Percentiles rank a stretch among this genome's conserved stretches.
These are phyloP conservation scores for Geodia barretti DNA, from an alignment of 37 sponge, comb jelly and placozoan genomes.

Conservation along the genomic window DNA sequence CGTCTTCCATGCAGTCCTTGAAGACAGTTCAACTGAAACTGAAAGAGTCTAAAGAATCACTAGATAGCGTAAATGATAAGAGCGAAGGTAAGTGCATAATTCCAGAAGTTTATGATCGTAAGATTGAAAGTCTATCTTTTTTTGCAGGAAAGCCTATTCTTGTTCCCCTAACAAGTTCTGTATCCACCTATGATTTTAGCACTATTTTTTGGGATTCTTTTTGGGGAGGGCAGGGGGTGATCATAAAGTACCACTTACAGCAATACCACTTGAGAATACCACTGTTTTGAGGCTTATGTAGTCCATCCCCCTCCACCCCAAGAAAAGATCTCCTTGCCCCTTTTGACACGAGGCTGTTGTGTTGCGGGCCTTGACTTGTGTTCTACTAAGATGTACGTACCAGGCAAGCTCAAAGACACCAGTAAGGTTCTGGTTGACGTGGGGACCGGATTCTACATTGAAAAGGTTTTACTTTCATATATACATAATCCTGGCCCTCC, in stretches of 20 bases:
- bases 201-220: too few relatives aligned
- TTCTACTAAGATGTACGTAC: conserved; percentile 87
- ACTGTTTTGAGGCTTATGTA: too few relatives aligned
- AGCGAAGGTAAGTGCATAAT: conserved; percentile 50
- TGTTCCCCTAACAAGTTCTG: conserved; percentile 84
- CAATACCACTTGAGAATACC: neutral
- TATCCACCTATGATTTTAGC: too few relatives aligned
- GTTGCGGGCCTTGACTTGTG: neutral
- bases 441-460: conserved; percentile 96
- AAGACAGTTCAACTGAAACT: conserved; percentile 85
- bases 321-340: neutral
- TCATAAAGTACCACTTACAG: too few relatives aligned
- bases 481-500: neutral
- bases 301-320: neutral
- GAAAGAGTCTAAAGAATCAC: conserved; percentile 83
- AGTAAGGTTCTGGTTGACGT: conserved; percentile 89
- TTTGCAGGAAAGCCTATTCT: conserved; percentile 69
- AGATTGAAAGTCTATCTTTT: conserved; percentile 13
- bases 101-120: neutral
- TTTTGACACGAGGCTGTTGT: neutral
- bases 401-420: conserved; percentile 72
- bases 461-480: conserved; percentile 68
- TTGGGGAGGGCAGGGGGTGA: too few relatives aligned
- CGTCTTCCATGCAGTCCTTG: conserved; percentile 82
- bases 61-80: conserved; percentile 54